Evolutionary conservation across 2,888 invertebrate species (phyloP).

Genomic region (Idaea dimidiata): DNA sequence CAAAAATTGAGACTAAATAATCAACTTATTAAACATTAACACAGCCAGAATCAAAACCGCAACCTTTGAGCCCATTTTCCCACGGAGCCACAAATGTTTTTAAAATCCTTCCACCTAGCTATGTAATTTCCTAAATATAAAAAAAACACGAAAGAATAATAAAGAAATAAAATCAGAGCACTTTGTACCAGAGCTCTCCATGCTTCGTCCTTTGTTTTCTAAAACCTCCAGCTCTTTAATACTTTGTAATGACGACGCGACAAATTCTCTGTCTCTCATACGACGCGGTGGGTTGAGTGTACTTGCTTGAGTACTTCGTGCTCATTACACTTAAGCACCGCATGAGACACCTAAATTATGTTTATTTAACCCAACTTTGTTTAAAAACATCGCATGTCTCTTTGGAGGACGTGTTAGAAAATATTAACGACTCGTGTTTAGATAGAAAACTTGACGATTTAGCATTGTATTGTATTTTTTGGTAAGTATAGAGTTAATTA

Average conservation of each 20-base stretch:
- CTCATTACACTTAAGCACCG: neutral
- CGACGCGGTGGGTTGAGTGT: neutral
- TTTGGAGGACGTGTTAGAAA: neutral
- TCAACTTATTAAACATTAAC: too few species aligned
- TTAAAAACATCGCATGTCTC: constrained; percentile 1
- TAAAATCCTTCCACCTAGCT: neutral
- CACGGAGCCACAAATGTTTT: neutral
- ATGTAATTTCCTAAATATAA: neutral
- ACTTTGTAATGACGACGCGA: neutral
- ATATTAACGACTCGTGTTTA: neutral
- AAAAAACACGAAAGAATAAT: neutral
- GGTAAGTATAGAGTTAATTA: too few species aligned
- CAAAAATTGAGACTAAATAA: too few species aligned
- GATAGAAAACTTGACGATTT: neutral
- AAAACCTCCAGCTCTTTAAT: constrained; percentile 1
- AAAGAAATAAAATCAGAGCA: neutral
- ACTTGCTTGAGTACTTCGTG: neutral
- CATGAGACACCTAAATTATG: constrained; percentile 1
- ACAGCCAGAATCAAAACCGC: too few species aligned
- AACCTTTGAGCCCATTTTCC: neutral
- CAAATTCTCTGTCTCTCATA: neutral
- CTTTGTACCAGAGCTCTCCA: neutral
- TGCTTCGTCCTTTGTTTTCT: neutral
- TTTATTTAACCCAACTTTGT: neutral
- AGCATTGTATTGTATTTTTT: neutral